Evolutionary conservation across 2,888 invertebrate genomes (phyloP).

Genomic region (Dolichomitus sp.): DNA sequence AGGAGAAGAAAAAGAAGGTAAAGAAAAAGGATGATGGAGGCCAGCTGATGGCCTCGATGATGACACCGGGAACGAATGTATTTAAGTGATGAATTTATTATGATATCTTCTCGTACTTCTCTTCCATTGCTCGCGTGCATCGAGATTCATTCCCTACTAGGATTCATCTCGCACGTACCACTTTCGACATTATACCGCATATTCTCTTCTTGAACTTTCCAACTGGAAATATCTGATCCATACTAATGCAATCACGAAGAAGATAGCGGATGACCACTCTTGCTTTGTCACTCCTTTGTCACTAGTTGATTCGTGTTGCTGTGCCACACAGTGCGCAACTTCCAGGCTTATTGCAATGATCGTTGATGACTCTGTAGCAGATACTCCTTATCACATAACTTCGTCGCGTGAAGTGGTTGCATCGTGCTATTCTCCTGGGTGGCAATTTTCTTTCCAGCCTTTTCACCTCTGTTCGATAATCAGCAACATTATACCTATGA

Average conservation of each 20-base stretch:
- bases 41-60: constrained; percentile 43
- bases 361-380: neutral
- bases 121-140: constrained; percentile 47
- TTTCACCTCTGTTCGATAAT: neutral
- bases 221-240: constrained; percentile 77
- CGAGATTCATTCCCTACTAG: constrained; percentile 44
- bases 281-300: constrained; percentile 10
- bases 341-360: constrained; percentile 3
- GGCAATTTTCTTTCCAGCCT: too few relatives aligned
- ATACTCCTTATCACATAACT: neutral
- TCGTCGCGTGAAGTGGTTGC: neutral
- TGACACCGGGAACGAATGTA: constrained; percentile 36
- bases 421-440: neutral
- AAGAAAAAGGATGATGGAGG: constrained; percentile 17
- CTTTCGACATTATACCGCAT: constrained; percentile 33
- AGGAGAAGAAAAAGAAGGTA: neutral
- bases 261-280: constrained; percentile 27
- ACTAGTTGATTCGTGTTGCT: constrained; percentile 6
- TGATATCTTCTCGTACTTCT: constrained; percentile 30
- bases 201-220: constrained; percentile 48
- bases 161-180: constrained; percentile 30
- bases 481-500: neutral
- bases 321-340: neutral
- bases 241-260: constrained; percentile 81
- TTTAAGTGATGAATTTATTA: constrained; percentile 56